Evolutionary conservation across 2,888 invertebrate species (phyloP).

Genomic region (Choristoneura rosaceana): DNA sequence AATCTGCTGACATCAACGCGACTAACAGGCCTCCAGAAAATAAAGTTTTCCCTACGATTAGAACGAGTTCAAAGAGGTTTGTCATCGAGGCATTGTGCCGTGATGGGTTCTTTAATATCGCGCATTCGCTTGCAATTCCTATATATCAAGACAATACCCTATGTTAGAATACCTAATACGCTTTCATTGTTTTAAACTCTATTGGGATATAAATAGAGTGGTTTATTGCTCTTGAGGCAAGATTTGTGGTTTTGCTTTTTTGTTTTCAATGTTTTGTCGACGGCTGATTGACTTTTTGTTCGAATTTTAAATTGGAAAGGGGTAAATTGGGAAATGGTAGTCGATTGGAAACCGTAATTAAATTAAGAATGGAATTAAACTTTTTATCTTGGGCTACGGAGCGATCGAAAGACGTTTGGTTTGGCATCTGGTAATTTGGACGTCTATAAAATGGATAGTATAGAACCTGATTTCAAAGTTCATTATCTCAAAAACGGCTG

Average conservation of each 20-base stretch:
- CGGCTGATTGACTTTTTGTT: constrained; percentile 41
- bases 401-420: neutral
- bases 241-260: constrained; percentile 33
- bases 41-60: constrained; percentile 83
- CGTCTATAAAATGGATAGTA: too few relatives aligned
- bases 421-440: neutral
- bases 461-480: too few relatives aligned
- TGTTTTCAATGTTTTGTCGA: constrained; percentile 35
- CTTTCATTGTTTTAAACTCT: constrained; percentile 14
- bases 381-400: neutral
- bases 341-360: constrained; percentile 22
- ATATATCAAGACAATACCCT: constrained; percentile 31
- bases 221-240: neutral
- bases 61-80: constrained; percentile 81
- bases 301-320: constrained; percentile 37
- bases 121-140: constrained; percentile 54
- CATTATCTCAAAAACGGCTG: too few relatives aligned
- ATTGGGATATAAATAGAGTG: neutral
- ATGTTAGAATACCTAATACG: constrained; percentile 31
- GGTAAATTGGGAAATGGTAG: constrained; percentile 36
- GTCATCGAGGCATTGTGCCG: constrained; percentile 75
- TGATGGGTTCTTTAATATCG: constrained; percentile 71
- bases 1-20: constrained; percentile 49
- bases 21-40: constrained; percentile 60
- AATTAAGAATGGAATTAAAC: constrained; percentile 15